Evolutionary conservation across 2,888 invertebrate species (phyloP).

Genomic region (Conistra vaccinii): DNA sequence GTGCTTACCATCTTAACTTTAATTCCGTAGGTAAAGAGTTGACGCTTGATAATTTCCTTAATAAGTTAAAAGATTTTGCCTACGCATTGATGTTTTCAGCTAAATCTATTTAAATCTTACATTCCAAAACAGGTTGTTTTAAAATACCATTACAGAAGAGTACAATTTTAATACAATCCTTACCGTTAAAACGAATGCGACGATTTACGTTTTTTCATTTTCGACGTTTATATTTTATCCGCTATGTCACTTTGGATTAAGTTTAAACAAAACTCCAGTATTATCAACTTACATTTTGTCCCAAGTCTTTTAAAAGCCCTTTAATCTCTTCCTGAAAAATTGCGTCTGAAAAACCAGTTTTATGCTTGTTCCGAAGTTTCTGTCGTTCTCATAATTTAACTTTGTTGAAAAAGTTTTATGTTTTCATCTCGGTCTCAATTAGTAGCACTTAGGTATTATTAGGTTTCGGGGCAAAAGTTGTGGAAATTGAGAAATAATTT

Average conservation of each 20-base stretch:
- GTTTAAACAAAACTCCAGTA: background rate
- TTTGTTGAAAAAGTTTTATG: slow-evolving; percentile 25
- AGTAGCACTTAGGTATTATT: slow-evolving; percentile 11
- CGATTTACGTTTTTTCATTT: background rate
- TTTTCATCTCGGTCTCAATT: slow-evolving; percentile 27
- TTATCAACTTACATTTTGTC: slow-evolving; percentile 32
- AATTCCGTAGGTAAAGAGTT: background rate
- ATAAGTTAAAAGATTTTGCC: background rate
- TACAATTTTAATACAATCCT: too few species aligned
- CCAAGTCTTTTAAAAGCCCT: slow-evolving; percentile 19
- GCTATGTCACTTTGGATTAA: background rate
- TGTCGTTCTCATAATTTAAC: slow-evolving; percentile 36
- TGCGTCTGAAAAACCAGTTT: slow-evolving; percentile 37
- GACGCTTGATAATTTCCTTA: background rate
- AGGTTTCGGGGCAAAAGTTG: slow-evolving; percentile 5
- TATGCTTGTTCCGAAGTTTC: slow-evolving; percentile 43
- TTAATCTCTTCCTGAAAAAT: slow-evolving; percentile 44
- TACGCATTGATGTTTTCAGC: background rate
- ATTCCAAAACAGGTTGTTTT: background rate
- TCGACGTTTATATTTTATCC: too few species aligned
- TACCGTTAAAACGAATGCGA: background rate
- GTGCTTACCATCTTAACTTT: background rate
- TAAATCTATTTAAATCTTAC: background rate
- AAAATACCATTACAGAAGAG: background rate
- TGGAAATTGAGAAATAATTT: background rate